These are phyloP conservation scores for Coptodon rendalli DNA, from an alignment of 2,113 vertebrate genomes.

Conservation along the genomic window DNA sequence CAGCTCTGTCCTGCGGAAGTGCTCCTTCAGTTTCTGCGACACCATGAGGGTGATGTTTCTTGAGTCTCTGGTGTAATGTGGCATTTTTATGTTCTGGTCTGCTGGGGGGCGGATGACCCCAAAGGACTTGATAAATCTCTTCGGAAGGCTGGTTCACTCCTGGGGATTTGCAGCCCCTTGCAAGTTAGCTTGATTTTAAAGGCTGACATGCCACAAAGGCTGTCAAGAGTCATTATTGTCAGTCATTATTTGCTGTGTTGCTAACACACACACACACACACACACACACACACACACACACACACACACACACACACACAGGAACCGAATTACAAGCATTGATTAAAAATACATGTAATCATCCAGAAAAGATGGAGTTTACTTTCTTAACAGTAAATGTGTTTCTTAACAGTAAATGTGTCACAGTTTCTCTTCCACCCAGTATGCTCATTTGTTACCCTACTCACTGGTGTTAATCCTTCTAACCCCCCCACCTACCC, in stretches of 20 bases:
- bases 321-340: not conserved
- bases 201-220: not conserved
- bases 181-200: not conserved
- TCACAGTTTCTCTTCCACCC: conserved; percentile 35
- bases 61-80: not conserved
- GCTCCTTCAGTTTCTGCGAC: not conserved
- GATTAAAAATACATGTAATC: not conserved
- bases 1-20: not conserved
- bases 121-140: not conserved
- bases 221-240: not conserved
- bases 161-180: not conserved
- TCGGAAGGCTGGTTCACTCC: not conserved
- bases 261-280: not conserved
- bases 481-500: conserved; percentile 49
- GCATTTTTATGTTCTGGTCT: not conserved
- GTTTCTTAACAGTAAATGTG: conserved; percentile 37
- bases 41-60: not conserved
- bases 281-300: too few relatives aligned
- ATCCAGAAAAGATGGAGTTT: not conserved
- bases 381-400: conserved; percentile 31
- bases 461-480: conserved; percentile 62
- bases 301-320: not conserved
- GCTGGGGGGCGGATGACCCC: not conserved
- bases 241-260: not conserved
- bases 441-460: conserved; percentile 63